Base-by-base conservation (phyloP, 2,888 invertebrate genomes). In the Fissipunctia ypsillon region DNA sequence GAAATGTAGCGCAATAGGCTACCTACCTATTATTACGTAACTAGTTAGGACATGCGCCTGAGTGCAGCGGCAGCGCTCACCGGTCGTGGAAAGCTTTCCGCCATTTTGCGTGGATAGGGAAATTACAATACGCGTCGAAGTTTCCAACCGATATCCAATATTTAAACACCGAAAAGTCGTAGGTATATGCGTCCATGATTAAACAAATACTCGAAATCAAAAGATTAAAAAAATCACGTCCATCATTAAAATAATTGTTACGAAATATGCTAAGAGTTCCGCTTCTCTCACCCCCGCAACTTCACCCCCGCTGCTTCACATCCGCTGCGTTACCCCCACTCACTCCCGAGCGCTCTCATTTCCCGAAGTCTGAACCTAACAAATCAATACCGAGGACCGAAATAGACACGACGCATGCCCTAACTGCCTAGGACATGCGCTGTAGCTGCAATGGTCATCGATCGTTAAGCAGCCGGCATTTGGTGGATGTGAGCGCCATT, bases 401-500 rank as follows among this genome's bases (percentile, higher is more conserved):
- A 25, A 56, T 68, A 60, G 48, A 5, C 31, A 72, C 43, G 4
- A 57, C 78, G 64, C 78, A 65, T 61, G 78, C 12, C 43, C 69
- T 76, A 31, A 25, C 6, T 25, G 2, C 9, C 45, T 80, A 68
- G 71, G 64, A 28, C 82, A 71, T 81, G 80, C 82, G 82, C 71
- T 16, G 52, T 77, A 68, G 16, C 45, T 71, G 63, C 59, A 77
- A 10, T 28, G 50, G 38, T 45, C 50, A 71, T 71, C 64, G 67
- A 77, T 68, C 31, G 77, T 41, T 28, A 67, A 25, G 35, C 59
- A 59, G 9, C 43, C 31, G 63, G 54, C 57, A 76, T 81, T 59
- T 80, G 61, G 19, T 64, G 31, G 31, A 3, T 12, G 31, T 4
- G 9, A 14, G 25, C 69, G 22, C 52, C 41, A 16, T 16, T 14